Evolutionary conservation across 2,113 vertebrate species (phyloP).

Genomic region (Pteruthius melanotis): DNA sequence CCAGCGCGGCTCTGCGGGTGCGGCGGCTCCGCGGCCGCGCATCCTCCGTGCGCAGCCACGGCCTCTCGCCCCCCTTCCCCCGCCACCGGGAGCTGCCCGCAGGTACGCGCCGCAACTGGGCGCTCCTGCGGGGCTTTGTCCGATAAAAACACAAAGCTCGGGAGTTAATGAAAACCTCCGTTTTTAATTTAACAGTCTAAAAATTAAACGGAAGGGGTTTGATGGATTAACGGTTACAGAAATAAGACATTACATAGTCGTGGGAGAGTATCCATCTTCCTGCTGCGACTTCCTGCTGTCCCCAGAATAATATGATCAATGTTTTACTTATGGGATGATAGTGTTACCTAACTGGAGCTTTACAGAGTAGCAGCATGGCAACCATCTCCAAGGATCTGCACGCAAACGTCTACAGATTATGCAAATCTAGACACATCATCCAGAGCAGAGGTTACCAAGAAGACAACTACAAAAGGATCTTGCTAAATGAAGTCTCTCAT

Average conservation of each 20-base stretch:
- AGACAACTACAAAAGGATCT: not conserved
- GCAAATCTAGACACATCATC: not conserved
- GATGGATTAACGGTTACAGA: not conserved
- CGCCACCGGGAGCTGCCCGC: not conserved
- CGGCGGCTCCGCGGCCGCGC: not conserved
- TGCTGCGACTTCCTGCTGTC: not conserved
- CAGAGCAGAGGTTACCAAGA: not conserved
- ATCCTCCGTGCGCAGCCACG: not conserved
- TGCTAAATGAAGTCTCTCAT: not conserved
- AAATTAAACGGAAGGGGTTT: rapidly evolving
- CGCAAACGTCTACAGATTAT: not conserved
- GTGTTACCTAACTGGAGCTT: not conserved
- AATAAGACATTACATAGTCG: rapidly evolving
- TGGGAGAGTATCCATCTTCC: rapidly evolving
- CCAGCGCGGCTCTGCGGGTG: not conserved
- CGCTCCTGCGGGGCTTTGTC: rapidly evolving
- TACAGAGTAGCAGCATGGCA: not conserved
- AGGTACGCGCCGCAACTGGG: rapidly evolving
- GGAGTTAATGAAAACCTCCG: rapidly evolving
- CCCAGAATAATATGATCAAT: rapidly evolving
- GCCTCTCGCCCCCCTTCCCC: not conserved
- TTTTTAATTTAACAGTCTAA: not conserved
- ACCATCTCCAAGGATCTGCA: no score
- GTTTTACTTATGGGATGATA: rapidly evolving
- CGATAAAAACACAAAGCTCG: rapidly evolving